A percentile compares a stretch with the other conserved stretches of the same genome.
phyloP scores from a whole-genome alignment of 2,113 vertebrate genomes.

The Phalacrocorax carbo region DNA sequence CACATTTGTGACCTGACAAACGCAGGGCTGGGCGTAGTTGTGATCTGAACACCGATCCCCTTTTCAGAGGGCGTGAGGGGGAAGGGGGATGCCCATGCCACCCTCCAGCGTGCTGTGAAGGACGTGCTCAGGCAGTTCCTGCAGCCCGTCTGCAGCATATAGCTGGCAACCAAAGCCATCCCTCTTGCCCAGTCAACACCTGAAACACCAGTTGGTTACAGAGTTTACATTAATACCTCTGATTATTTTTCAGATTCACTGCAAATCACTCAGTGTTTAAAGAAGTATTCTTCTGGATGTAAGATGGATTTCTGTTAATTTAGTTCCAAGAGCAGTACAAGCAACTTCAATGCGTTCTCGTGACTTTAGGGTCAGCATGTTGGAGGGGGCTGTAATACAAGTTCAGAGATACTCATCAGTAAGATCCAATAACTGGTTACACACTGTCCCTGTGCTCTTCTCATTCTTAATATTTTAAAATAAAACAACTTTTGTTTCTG shows the following conservation, averaged over 20 bases:
- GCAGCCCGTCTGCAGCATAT: fast-evolving
- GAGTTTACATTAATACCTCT: not conserved
- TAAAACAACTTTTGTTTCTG: not conserved
- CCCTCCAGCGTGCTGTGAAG: no score
- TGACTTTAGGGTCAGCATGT: not conserved
- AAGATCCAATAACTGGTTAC: not conserved
- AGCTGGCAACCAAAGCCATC: fast-evolving
- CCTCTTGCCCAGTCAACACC: not conserved
- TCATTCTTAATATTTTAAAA: not conserved
- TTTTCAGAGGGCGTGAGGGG: not conserved
- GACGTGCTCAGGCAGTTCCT: fast-evolving
- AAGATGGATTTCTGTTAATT: not conserved
- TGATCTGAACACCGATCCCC: not conserved
- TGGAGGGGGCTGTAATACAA: not conserved
- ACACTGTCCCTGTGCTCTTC: not conserved
- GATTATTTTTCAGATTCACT: not conserved
- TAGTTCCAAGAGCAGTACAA: not conserved
- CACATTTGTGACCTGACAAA: not conserved
- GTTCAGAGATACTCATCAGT: not conserved
- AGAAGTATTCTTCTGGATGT: not conserved
- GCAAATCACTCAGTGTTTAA: not conserved
- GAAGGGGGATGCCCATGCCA: not conserved
- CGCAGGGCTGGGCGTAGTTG: not conserved
- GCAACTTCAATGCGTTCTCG: fast-evolving
- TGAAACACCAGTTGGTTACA: not conserved